Evolutionary conservation across 2,113 vertebrate species (phyloP), one percentile per base, ranked within the genome.

Genomic region (Emydocephalus ijimae): DNA sequence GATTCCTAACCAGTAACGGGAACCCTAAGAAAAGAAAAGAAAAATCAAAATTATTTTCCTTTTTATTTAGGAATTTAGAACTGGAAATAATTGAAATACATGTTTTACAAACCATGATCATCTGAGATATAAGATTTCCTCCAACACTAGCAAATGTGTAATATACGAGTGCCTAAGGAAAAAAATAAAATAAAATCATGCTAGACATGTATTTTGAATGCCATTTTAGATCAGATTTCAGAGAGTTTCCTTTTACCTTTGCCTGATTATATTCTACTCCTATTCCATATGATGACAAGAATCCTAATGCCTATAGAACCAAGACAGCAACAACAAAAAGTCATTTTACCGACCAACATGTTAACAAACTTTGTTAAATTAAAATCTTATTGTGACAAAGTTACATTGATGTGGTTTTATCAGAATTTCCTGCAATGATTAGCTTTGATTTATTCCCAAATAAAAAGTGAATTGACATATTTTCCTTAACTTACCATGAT

Each of bases 231-330:
- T 18, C 21, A 74, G 9, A 48, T 34, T 86, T 14, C n/a, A 43
- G 39, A 69, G 11, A 1, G 1, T 64, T 87, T 52, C 8, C 29
- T 91, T 29, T 96, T 97, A 97, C 97, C 97, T 97, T 97, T 89
- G 97, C 96, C 95, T 96, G 97, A 92, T 96, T 93, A 93, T 96
- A 95, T 91, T 97, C 94, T 93, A 96, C 94, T 95, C 97, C 97
- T 96, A 97, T 97, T 92, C 97, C 97, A 93, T 96, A 97, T 93
- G 97, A 97, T 92, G 96, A 96, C 88, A 97, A 94, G 94, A 97
- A 97, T 91, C 97, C 97, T 95, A 97, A 93, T 89, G 96, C 97
- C 97, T 97, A 91, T 91, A 94, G 56, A 10, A 50, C 34, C 88
- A 95, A 95, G 59, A 89, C 93, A 95, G n/a, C 26, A 50, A 54